These are phyloP conservation scores for Threskiornis aethiopicus DNA, from an alignment of 2,797 vertebrate genomes.

Conservation along the genomic window DNA sequence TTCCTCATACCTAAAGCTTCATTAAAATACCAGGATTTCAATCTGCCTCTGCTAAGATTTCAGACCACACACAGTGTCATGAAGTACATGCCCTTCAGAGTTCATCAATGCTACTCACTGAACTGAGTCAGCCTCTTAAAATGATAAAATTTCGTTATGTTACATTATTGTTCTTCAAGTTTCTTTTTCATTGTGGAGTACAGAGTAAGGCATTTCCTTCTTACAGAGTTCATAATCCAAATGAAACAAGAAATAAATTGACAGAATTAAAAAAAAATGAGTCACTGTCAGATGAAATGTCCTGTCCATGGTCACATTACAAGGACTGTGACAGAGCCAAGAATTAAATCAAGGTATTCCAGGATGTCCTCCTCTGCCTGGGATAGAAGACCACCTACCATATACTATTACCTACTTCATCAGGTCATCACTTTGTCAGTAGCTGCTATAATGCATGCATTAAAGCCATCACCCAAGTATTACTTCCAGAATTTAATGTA, in stretches of 20 bases:
- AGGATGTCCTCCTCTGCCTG: background rate
- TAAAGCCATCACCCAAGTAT: background rate
- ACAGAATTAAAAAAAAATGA: background rate
- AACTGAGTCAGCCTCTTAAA: background rate
- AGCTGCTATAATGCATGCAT: background rate
- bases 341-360: background rate
- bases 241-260: background rate
- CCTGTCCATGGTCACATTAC: background rate
- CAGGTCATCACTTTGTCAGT: background rate
- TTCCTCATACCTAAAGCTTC: slow-evolving; percentile 61
- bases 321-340: background rate
- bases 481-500: background rate
- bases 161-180: background rate
- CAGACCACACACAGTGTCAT: slow-evolving; percentile 28
- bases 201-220: background rate
- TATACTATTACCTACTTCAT: background rate
- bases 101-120: background rate
- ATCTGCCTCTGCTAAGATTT: slow-evolving; percentile 46
- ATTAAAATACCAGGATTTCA: slow-evolving; percentile 52
- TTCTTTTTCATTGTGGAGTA: background rate
- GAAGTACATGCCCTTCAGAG: slow-evolving; percentile 37
- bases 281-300: background rate
- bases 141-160: background rate
- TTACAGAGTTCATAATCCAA: background rate
- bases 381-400: background rate